Evolutionary conservation across 1,140 invertebrate genomes (phyloP).

Genomic region (Luehdorfia chinensis): DNA sequence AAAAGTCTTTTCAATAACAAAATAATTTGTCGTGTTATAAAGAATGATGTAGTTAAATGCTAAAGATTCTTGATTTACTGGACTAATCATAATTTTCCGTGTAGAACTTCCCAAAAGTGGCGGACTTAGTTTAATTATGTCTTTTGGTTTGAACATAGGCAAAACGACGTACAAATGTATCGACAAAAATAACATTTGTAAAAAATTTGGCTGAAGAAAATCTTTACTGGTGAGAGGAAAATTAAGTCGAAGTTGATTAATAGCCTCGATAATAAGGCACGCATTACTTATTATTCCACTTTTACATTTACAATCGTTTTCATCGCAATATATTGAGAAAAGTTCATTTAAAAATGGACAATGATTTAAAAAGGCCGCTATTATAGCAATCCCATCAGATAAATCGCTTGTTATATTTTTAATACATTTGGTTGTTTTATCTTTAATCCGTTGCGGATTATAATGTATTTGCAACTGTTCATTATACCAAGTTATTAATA

Average conservation of each 20-base stretch:
- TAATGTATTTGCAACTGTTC: constrained; percentile 50
- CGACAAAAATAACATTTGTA: constrained; percentile 68
- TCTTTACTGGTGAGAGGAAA: constrained; percentile 61
- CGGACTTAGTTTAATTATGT: constrained; percentile 54
- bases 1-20: constrained; percentile 50
- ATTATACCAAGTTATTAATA: constrained; percentile 58
- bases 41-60: constrained; percentile 49
- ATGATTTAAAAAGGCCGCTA: constrained; percentile 47
- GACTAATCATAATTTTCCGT: constrained; percentile 43
- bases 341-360: constrained; percentile 57
- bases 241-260: constrained; percentile 48
- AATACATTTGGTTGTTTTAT: constrained; percentile 41
- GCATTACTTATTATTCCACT: constrained; percentile 55
- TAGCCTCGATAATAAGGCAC: constrained; percentile 61
- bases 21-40: constrained; percentile 50
- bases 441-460: constrained; percentile 30
- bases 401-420: constrained; percentile 58
- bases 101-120: constrained; percentile 57
- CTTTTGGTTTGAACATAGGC: constrained; percentile 61
- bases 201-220: constrained; percentile 56
- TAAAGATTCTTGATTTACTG: constrained; percentile 53
- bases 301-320: constrained; percentile 28
- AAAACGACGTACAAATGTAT: constrained; percentile 57
- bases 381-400: constrained; percentile 52
- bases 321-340: constrained; percentile 46